Evolutionary conservation across 2,113 vertebrate genomes (phyloP).

Genomic region (Dasyurus viverrinus): DNA sequence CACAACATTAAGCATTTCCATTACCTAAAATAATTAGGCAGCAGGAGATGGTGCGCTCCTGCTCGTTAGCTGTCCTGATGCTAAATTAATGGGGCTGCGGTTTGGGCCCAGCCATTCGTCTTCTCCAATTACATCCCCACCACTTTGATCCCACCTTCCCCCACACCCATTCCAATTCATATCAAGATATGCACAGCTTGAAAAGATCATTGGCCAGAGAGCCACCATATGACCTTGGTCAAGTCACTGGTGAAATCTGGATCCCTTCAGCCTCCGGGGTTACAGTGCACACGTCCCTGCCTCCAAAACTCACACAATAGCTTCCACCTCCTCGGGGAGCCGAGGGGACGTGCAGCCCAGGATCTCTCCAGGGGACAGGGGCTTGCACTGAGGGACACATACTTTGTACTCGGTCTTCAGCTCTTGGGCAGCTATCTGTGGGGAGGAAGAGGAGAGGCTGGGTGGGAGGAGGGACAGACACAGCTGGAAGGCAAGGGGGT

Average conservation of each 20-base stretch:
- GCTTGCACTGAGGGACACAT: constrained; percentile 95
- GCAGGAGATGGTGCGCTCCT: constrained; percentile 85
- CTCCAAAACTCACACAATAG: constrained; percentile 92
- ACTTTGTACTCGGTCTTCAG: constrained; percentile 90
- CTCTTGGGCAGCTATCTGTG: constrained; percentile 83
- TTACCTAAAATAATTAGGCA: constrained; percentile 91
- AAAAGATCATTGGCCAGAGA: constrained; percentile 6
- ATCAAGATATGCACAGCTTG: not conserved
- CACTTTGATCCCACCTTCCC: constrained; percentile 74
- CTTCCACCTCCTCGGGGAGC: constrained; percentile 87
- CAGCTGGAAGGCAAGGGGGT: not conserved
- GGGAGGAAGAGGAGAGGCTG: not conserved
- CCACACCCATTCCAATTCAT: not conserved
- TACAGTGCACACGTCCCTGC: not conserved
- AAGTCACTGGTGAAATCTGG: not conserved
- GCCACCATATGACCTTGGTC: constrained; percentile 32
- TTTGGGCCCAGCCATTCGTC: constrained; percentile 85
- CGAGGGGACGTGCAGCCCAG: constrained; percentile 94
- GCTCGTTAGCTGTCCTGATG: constrained; percentile 90
- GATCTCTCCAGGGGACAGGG: constrained; percentile 97
- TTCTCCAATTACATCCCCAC: constrained; percentile 85
- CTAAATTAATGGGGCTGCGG: constrained; percentile 89
- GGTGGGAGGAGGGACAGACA: not conserved
- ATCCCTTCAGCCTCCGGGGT: not conserved
- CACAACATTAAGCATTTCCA: constrained; percentile 91